Base-by-base conservation (phyloP, 2,113 vertebrate species). In the Amblyopsis rosae region DNA sequence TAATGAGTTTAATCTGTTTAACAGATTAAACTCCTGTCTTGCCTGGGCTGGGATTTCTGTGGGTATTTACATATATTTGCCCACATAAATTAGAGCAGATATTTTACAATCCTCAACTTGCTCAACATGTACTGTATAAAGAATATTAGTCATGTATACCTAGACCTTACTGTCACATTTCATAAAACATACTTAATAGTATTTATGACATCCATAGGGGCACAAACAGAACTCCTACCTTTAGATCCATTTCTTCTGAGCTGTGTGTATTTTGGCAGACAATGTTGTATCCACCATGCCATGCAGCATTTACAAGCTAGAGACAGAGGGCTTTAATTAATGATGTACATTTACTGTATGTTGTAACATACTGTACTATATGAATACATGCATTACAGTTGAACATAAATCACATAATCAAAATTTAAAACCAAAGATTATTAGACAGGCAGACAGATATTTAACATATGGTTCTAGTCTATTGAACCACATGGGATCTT, bases 231-330 rank as follows among this genome's bases (percentile, higher is more conserved):
- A 4, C 3, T 80, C 71, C 82, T 93, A 98, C 98, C 95, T 95
- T 99, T 75, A 92, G 88, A 70, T 99, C 97, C 0, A 92, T 90
- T 69, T 95, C 94, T 66, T 91, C 94, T 48, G 88, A 92, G 3
- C 94, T 96, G 84, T 92, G 94, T 0, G 94, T 96, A 81, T 97
- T 89, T 89, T 99, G 98, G 82, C 98, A 99, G 93, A 94, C 95
- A 89, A 98, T 95, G 89, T 93, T 95, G 91, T 99, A 99, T 60
- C 84, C 88, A 68, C 96, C 93, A 68, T 94, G 84, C 94, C 92
- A 94, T 47, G 94, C 95, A 82, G 94, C 92, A 0, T 89, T 90
- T 75, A 96, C 89, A 67, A 99, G 90, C 98, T 99, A 88, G 54
- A 69, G 49, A 85, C 59, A 77, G 76, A 78, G 12, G 3, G 17